Evolutionary conservation across 2,113 vertebrate genomes (phyloP).

Genomic region (Malurus cyaneus): DNA sequence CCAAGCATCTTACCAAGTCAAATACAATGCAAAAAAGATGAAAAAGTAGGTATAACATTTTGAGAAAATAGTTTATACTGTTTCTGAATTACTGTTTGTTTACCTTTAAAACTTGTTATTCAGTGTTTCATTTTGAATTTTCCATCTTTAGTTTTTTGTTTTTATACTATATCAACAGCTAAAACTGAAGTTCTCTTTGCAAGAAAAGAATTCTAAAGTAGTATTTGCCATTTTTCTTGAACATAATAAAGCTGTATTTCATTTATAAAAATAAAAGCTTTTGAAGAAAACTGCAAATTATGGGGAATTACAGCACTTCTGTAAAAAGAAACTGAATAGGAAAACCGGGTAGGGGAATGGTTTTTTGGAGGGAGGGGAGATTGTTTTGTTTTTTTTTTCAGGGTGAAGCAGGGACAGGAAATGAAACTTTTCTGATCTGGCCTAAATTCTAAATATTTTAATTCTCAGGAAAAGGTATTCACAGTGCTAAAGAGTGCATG

Average conservation of each 20-base stretch:
- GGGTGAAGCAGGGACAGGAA: neutral
- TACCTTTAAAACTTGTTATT: neutral
- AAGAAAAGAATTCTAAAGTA: neutral
- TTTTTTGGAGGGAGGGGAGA: neutral
- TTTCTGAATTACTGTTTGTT: conserved; percentile 10
- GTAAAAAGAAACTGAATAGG: neutral
- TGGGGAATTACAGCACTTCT: neutral
- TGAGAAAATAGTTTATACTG: neutral
- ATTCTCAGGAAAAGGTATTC: neutral
- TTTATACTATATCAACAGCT: neutral
- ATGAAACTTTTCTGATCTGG: neutral
- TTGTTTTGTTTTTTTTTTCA: neutral
- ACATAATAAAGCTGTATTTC: neutral
- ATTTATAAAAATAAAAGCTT: neutral
- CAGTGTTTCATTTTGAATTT: neutral
- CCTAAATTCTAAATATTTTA: neutral
- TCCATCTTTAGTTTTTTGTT: neutral
- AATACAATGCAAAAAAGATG: conserved; percentile 99
- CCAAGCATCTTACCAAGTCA: conserved; percentile 94
- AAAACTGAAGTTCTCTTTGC: neutral
- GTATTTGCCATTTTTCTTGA: neutral
- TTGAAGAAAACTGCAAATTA: neutral
- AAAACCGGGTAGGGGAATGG: neutral
- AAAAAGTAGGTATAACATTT: conserved; percentile 86
- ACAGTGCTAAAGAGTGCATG: neutral